phyloP scores from a whole-genome alignment of 2,888 invertebrate genomes.

The Nomada ruficornis region DNA sequence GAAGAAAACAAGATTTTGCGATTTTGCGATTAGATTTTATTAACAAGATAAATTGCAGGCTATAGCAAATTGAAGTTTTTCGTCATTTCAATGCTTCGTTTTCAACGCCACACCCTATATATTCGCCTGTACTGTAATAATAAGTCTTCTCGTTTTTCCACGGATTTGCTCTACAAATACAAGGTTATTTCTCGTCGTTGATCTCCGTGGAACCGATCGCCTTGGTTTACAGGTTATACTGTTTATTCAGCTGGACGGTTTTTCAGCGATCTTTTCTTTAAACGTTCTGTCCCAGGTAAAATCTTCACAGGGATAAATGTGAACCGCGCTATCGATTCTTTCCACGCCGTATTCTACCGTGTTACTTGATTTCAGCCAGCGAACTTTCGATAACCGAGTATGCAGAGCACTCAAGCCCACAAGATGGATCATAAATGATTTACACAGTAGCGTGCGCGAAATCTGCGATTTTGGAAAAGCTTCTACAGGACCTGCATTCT shows the following conservation, averaged over 20 bases:
- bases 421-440: conserved; percentile 28
- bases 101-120: too few relatives aligned
- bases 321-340: background rate
- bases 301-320: conserved; percentile 8
- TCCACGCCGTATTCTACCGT: conserved; percentile 8
- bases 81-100: too few relatives aligned
- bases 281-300: background rate
- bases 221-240: background rate
- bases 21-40: too few relatives aligned
- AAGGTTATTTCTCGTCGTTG: background rate
- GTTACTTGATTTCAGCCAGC: conserved; percentile 8
- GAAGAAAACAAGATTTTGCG: too few relatives aligned
- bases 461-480: conserved; percentile 11
- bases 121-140: too few relatives aligned
- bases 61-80: too few relatives aligned
- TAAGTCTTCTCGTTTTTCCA: background rate
- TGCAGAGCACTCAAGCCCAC: conserved; percentile 8
- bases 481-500: background rate
- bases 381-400: conserved; percentile 11
- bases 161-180: background rate
- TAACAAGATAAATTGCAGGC: too few relatives aligned
- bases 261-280: background rate
- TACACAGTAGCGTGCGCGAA: background rate
- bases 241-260: background rate
- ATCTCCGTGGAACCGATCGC: background rate